These are phyloP conservation scores for Vidua macroura DNA, from an alignment of 2,113 vertebrate genomes.

Conservation along the genomic window DNA sequence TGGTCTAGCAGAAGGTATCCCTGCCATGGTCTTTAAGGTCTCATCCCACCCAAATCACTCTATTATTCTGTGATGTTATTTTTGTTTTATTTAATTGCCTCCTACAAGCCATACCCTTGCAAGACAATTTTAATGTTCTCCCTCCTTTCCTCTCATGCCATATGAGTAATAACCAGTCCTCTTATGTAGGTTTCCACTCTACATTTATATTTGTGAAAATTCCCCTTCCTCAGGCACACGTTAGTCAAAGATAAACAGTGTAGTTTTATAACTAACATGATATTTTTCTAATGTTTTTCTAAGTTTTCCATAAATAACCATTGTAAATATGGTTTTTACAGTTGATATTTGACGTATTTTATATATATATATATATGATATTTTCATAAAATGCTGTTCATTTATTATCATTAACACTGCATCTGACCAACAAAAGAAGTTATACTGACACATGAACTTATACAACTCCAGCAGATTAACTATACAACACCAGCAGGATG, in stretches of 20 bases:
- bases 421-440: neutral
- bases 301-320: neutral
- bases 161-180: neutral
- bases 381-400: neutral
- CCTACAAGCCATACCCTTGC: neutral
- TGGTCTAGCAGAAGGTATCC: neutral
- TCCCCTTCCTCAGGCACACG: neutral
- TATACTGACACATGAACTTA: neutral
- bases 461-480: neutral
- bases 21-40: neutral
- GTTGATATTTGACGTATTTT: neutral
- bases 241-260: neutral
- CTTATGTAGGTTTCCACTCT: neutral
- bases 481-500: neutral
- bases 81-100: neutral
- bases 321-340: neutral
- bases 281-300: neutral
- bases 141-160: neutral
- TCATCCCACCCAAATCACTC: neutral
- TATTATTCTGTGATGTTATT: neutral
- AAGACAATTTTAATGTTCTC: neutral
- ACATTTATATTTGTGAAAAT: neutral
- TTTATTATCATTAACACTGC: neutral
- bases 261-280: neutral
- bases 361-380: neutral